Evolutionary conservation across 2,888 invertebrate species (phyloP), one percentile per base, ranked within the genome.

Genomic region (Sturmia bella): DNA sequence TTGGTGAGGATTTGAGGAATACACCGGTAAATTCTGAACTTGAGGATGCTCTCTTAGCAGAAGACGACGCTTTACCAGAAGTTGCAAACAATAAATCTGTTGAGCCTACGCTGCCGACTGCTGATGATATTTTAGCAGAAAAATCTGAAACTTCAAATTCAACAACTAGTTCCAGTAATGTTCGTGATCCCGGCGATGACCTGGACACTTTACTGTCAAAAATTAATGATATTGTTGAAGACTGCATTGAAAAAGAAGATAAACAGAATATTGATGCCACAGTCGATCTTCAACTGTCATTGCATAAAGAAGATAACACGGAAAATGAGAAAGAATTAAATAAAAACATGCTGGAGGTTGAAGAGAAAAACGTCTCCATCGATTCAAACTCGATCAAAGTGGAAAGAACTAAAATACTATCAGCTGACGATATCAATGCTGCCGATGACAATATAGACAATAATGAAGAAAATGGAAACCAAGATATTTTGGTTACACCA

Each of bases 221-320:
- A 85, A 86, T 86, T 13, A 87, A 87, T 81, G 86, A 86, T 72
- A 83, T 87, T 59, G 85, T 86, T 12, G 86, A 87, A 54, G 87
- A 86, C 83, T 86, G 86, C 68, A 84, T 84, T 74, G 85, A 86
- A 7, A 79, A 84, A 52, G 82, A 79, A 32, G 37, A 0, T 7
- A 52, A 73, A 32, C n/a, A n/a, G n/a, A 79, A 54, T 27, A 12
- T 5, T 13, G 43, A 61, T 12, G 5, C 27, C 39, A 19, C 56
- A 24, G 15, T 37, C 32, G 3, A n/a, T n/a, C n/a, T 27, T 6
- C 37, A 61, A 15, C 69, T 66, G 3, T 39, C 45, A 3, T 9
- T 61, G 19, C 27, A 9, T 12, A 64, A 64, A 74, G 27, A 15
- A 15, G 11, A 12, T 17, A 50, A 27, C 32, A 52, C 24, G 11